Conservation (phyloP, 2,888 invertebrate genomes). For the Nycteola revayana region DNA sequence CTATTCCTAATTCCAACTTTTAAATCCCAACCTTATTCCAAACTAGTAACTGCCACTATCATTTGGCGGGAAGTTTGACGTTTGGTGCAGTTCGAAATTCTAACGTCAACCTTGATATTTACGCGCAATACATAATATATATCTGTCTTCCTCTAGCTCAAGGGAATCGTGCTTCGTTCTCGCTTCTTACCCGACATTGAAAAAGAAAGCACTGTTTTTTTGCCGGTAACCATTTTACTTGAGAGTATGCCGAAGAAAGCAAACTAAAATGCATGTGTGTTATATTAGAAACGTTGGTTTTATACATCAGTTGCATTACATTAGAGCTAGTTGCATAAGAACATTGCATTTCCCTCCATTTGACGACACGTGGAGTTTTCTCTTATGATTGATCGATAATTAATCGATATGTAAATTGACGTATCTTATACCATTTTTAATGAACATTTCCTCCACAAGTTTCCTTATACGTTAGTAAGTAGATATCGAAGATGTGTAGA, state of each 20-base stretch:
- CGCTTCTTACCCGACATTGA: slow-evolving; percentile 66
- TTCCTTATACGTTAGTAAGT: too few relatives aligned
- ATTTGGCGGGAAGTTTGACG: slow-evolving; percentile 57
- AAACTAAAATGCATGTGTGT: slow-evolving; percentile 75
- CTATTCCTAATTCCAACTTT: slow-evolving; percentile 37
- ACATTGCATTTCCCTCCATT: slow-evolving; percentile 65
- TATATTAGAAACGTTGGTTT: slow-evolving; percentile 76
- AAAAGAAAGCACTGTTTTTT: slow-evolving; percentile 79
- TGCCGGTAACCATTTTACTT: slow-evolving; percentile 60
- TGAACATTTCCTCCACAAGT: too few relatives aligned
- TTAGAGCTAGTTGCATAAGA: slow-evolving; percentile 75
- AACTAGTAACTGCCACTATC: slow-evolving; percentile 50
- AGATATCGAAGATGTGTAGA: too few relatives aligned
- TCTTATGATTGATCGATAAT: slow-evolving; percentile 30
- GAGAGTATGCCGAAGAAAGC: slow-evolving; percentile 80
- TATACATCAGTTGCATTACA: slow-evolving; percentile 67
- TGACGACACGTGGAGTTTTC: slow-evolving; percentile 26
- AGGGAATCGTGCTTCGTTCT: slow-evolving; percentile 40
- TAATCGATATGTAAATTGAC: slow-evolving; percentile 8
- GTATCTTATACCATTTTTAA: too few relatives aligned
- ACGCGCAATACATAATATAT: slow-evolving; percentile 55
- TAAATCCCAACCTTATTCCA: slow-evolving; percentile 53
- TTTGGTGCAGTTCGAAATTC: slow-evolving; percentile 49
- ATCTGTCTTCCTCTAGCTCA: slow-evolving; percentile 51
- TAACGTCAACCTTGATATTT: slow-evolving; percentile 49